These are phyloP conservation scores for Scaeva pyrastri DNA, from an alignment of 2,888 invertebrate genomes.

Conservation along the genomic window DNA sequence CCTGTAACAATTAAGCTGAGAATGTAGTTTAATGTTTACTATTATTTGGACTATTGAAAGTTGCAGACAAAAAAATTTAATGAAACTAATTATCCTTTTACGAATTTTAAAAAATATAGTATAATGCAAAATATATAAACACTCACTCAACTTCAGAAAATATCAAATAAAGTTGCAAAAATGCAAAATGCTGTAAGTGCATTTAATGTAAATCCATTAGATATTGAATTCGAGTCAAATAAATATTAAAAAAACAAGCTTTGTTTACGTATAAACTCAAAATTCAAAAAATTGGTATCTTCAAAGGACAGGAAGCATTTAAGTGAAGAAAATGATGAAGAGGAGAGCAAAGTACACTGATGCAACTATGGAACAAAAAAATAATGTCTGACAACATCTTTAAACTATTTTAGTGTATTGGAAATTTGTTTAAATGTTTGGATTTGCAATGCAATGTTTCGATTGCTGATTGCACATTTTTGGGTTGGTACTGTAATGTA, in stretches of 20 bases:
- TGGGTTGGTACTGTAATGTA: no score
- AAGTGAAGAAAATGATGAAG: no score
- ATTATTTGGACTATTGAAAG: slow-evolving; percentile 39
- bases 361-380: no score
- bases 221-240: slow-evolving; percentile 73
- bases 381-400: no score
- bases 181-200: slow-evolving; percentile 57
- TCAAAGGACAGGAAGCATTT: no score
- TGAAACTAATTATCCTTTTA: slow-evolving; percentile 42
- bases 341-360: no score
- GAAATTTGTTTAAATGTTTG: no score
- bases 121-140: slow-evolving; percentile 16
- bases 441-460: no score
- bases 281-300: no score
- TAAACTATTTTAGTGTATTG: no score
- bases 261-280: background rate
- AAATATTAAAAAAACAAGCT: slow-evolving; percentile 35
- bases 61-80: slow-evolving; percentile 3
- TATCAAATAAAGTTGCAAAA: slow-evolving; percentile 58
- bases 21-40: background rate
- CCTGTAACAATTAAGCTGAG: slow-evolving; percentile 44
- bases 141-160: slow-evolving; percentile 48
- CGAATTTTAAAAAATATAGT: slow-evolving; percentile 53
- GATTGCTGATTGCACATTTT: no score
- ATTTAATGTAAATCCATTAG: slow-evolving; percentile 73